Conservation (phyloP, 1,140 invertebrate species). For the Cheumatopsyche charites region DNA sequence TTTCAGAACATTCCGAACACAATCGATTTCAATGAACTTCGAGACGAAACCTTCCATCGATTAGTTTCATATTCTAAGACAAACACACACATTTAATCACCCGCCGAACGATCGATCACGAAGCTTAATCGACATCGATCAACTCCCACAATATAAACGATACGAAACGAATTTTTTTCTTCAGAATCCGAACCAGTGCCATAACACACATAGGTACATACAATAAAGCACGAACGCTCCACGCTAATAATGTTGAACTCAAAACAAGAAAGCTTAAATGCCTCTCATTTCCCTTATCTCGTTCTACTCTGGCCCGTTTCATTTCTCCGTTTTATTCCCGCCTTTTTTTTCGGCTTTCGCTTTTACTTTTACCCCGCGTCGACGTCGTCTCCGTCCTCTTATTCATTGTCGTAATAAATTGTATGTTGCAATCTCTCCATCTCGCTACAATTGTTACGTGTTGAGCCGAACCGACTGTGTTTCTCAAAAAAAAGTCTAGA, state of each 20-base stretch:
- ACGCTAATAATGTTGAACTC: constrained; percentile 32
- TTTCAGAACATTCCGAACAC: too few species aligned
- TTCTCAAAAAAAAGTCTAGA: too few species aligned
- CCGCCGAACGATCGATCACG: too few species aligned
- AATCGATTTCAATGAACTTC: too few species aligned
- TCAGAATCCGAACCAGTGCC: too few species aligned
- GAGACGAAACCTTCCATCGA: too few species aligned
- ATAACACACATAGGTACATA: not conserved
- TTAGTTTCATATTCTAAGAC: too few species aligned
- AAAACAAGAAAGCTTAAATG: constrained; percentile 40
- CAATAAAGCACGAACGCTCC: constrained; percentile 5
- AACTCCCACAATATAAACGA: too few species aligned
- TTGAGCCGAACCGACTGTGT: constrained; percentile 11
- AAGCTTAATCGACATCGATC: too few species aligned
- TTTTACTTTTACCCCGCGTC: not conserved
- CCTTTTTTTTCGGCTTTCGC: not conserved
- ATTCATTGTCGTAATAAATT: constrained; percentile 41
- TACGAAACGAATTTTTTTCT: too few species aligned
- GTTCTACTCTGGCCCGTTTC: constrained; percentile 13
- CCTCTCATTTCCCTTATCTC: constrained; percentile 39
- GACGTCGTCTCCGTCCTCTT: constrained; percentile 22
- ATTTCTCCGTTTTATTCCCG: constrained; percentile 34
- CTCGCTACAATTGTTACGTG: constrained; percentile 38
- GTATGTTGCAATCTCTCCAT: constrained; percentile 39
- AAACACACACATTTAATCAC: too few species aligned